phyloP scores from a whole-genome alignment of 2,888 invertebrate species.

The Xestoiulus laeticollis region DNA sequence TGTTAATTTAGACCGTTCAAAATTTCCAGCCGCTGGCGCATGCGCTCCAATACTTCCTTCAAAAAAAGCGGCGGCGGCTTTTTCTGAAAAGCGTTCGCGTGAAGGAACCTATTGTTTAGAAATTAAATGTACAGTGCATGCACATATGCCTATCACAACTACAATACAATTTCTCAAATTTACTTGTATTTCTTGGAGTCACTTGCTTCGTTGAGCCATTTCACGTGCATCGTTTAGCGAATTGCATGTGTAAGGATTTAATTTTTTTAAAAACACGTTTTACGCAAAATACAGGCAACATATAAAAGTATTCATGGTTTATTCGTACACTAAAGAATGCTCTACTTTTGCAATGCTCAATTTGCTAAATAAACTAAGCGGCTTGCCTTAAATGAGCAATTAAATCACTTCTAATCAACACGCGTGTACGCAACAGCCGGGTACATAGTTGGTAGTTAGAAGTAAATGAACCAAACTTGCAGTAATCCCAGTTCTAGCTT shows the following conservation, averaged over 20 bases:
- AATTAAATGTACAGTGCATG: too few species aligned
- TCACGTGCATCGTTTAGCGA: not conserved
- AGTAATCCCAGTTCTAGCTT: not conserved
- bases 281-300: not conserved
- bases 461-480: slow-evolving; percentile 25
- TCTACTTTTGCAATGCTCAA: not conserved
- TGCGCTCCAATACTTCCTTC: too few species aligned
- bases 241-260: not conserved
- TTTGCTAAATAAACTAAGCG: not conserved
- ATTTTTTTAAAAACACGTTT: not conserved
- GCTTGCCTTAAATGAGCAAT: not conserved
- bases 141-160: too few species aligned
- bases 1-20: too few species aligned
- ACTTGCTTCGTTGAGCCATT: too few species aligned
- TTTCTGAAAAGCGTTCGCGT: too few species aligned
- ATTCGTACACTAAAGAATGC: not conserved
- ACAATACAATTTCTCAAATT: too few species aligned
- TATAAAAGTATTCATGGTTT: not conserved
- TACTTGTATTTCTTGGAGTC: too few species aligned
- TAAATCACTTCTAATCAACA: slow-evolving; percentile 22
- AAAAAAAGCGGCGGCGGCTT: too few species aligned
- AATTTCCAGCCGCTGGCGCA: too few species aligned
- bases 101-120: too few species aligned
- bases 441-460: slow-evolving; percentile 1
- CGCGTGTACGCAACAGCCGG: not conserved